A percentile compares a stretch with the other conserved stretches of the same genome.
phyloP scores from a whole-genome alignment of 2,888 invertebrate genomes.

The Andrena bucephala region DNA sequence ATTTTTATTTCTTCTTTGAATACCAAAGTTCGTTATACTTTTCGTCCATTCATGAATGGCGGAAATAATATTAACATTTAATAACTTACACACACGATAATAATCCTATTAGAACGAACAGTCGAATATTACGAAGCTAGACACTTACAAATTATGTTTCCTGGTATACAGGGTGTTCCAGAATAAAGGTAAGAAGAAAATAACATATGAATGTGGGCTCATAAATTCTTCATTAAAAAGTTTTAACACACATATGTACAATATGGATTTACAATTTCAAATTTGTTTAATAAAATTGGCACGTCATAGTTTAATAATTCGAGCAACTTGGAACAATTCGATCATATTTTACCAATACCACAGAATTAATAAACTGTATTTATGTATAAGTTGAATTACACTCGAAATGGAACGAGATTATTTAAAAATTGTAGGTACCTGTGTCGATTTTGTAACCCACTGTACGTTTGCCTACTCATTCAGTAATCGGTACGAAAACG shows the following conservation, averaged over 20 bases:
- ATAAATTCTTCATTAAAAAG: too few relatives aligned
- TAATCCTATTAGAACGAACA: background rate
- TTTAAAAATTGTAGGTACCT: background rate
- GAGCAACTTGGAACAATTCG: background rate
- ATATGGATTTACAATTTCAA: too few relatives aligned
- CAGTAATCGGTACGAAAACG: slow-evolving; percentile 16
- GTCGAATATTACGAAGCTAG: too few relatives aligned
- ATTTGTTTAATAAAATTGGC: too few relatives aligned
- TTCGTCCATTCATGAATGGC: background rate
- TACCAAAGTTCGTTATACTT: too few relatives aligned
- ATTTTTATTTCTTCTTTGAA: too few relatives aligned
- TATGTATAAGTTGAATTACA: background rate
- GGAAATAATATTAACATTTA: background rate
- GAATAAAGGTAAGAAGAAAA: too few relatives aligned
- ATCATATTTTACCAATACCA: background rate
- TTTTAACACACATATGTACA: too few relatives aligned
- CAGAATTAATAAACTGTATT: background rate
- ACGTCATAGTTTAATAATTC: too few relatives aligned
- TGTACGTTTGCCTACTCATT: background rate
- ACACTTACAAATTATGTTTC: too few relatives aligned
- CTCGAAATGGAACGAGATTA: background rate
- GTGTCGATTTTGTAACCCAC: background rate
- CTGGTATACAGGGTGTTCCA: too few relatives aligned
- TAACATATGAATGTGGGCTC: too few relatives aligned
- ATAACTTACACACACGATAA: background rate